Evolutionary conservation across 1,140 invertebrate species (phyloP), one percentile per base, ranked within the genome.

Genomic region (Drosophila kohkoa): DNA sequence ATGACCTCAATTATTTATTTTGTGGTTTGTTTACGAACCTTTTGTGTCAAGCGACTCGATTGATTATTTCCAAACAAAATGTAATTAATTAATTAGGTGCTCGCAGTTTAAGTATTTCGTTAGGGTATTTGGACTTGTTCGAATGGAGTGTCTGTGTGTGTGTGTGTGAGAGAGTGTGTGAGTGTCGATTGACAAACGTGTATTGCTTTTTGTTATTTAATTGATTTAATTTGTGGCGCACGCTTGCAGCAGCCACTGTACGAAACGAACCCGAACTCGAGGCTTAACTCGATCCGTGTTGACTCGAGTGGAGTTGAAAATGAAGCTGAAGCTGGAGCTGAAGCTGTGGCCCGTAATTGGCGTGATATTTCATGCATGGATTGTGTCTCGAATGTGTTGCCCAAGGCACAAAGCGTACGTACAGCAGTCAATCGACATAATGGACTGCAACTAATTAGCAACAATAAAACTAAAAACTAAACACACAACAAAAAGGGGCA

Each of bases 171-270:
- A 25, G 20, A 20, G 20, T 49, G 25, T 16, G 13, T 38, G 35
- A 25, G 32, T 30, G 25, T 52, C 13, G 48, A 48, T 74, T 52
- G 43, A 48, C 41, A 62, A 20, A 8, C 32, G 15, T 55, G 57
- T 30, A 49, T 16, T 32, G 51, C 32, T 69, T 63, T 80, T 72
- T 70, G 49, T 75, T 72, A 83, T 83, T 78, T 78, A 88, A 88
- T 88, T 88, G 83, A 83, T 78, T 89, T 77, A 89, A 88, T 88
- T 88, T 81, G 85, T 60, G 75, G 83, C 75, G 77, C 59, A 63
- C 79, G 71, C 67, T 67, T 74, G 25, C 63, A 65, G 65, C 67
- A 77, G 68, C 63, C 83, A 83, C 77, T 85, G 77, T 86, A 64
- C 62, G 60, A 51, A 25, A 25, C 20, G 20, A 25, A 25, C 20